Base-by-base conservation (phyloP, 2,113 vertebrate genomes). In the Albula glossodonta region DNA sequence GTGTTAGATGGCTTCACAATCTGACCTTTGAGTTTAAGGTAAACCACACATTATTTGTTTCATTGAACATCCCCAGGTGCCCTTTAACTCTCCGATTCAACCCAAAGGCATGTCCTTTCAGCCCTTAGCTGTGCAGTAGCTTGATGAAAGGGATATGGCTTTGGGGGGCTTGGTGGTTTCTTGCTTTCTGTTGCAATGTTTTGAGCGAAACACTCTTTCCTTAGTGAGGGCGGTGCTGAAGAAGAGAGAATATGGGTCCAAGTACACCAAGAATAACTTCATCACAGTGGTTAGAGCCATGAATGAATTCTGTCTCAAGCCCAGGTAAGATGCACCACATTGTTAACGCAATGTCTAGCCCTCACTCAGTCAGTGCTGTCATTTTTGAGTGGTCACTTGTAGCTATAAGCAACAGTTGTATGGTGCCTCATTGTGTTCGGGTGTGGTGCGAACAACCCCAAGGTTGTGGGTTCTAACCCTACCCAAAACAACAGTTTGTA, bases 261-360 rank as follows among this genome's bases (percentile, higher is more conserved):
- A 97, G 88, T 99, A 99, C 83, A 99, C 97, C 5, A 93, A 99
- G 92, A 99, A 99, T 94, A 99, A 99, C 93, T 99, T 99, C 91
- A 99, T 99, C 94, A 99, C 98, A 63, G 97, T 97, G 87, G 96
- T 99, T 87, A 97, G 98, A 96, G 98, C 98, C 86, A 97, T 99
- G 95, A 99, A 99, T 90, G 98, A 99, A 86, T 99, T 99, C 94
- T 99, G 98, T 88, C 97, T 99, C 84, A 99, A 99, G 93, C 96
- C 97, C 92, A 99, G 97, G 98, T 99, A 95, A 19, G 87, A 22
- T 1, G 11, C 48, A 2, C 13, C 19, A 7, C 25, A 5, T 11
- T 56, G 6, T 3, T 22, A 3, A 77, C 60, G 48, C 63, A 81
- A 78, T 70, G 22, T 5, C 60, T 4, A 19, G 60, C 7, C 57